Conservation (phyloP, 2,797 vertebrate genomes). For the Synaphobranchus kaupii region DNA sequence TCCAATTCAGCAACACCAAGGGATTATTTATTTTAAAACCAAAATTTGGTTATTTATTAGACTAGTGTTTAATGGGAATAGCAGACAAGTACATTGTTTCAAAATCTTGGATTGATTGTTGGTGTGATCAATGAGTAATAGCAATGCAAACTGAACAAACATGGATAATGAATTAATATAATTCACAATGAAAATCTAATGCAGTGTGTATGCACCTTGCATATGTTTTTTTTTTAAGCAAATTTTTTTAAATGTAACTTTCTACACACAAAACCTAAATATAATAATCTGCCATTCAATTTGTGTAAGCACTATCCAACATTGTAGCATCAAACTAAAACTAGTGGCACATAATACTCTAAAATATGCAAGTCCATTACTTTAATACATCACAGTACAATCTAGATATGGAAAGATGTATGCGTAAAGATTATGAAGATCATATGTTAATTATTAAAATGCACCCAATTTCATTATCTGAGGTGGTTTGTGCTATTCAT, state of each 20-base stretch:
- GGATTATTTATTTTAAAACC: neutral
- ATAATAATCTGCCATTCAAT: neutral
- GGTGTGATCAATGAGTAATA: neutral
- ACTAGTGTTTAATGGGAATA: neutral
- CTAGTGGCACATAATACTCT: neutral
- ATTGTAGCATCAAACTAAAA: neutral
- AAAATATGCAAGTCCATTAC: conserved; percentile 55
- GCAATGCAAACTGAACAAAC: neutral
- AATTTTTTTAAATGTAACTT: neutral
- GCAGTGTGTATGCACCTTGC: neutral
- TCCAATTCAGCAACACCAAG: neutral
- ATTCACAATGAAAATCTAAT: neutral
- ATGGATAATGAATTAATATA: neutral
- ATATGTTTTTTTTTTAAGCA: neutral
- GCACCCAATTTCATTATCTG: conserved; percentile 57
- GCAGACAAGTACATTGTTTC: neutral
- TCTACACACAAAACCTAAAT: neutral
- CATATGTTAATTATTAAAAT: conserved; percentile 61
- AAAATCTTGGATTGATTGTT: conserved; percentile 9
- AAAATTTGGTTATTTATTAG: neutral
- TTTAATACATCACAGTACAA: conserved; percentile 47
- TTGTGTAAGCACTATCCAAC: conserved; percentile 6
- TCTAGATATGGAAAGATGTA: conserved; percentile 34
- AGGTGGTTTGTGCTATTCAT: conserved; percentile 47
- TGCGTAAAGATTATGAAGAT: conserved; percentile 50